phyloP scores from a whole-genome alignment of 2,113 vertebrate genomes.

The Bucco capensis region DNA sequence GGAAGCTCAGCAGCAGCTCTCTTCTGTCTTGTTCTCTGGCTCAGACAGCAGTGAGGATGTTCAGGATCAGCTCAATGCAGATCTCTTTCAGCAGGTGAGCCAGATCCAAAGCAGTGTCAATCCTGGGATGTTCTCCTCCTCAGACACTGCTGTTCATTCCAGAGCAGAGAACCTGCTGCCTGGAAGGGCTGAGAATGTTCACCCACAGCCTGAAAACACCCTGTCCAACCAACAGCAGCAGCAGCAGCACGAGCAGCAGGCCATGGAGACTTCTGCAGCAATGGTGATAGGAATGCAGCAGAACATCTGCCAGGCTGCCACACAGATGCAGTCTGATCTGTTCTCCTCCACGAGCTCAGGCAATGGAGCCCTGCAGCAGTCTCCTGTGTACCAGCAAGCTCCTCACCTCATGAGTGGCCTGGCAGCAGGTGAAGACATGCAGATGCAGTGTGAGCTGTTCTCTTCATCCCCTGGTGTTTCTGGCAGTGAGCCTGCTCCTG shows the following conservation, averaged over 20 bases:
- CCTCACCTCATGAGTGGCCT: constrained; percentile 75
- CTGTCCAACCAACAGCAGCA: constrained; percentile 82
- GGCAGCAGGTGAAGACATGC: constrained; percentile 77
- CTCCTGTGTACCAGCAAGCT: constrained; percentile 76
- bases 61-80: constrained; percentile 79
- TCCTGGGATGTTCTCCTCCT: constrained; percentile 74
- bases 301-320: constrained; percentile 76
- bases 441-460: constrained; percentile 91
- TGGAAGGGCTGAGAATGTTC: constrained; percentile 74
- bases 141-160: constrained; percentile 72
- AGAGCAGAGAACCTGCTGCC: constrained; percentile 75
- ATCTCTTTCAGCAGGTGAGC: constrained; percentile 81
- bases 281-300: constrained; percentile 83
- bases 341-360: constrained; percentile 80
- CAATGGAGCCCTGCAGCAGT: constrained; percentile 75
- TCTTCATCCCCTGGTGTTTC: constrained; percentile 75
- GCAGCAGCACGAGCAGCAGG: constrained; percentile 85
- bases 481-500: constrained; percentile 70
- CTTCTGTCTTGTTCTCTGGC: constrained; percentile 80
- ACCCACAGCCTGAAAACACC: constrained; percentile 77
- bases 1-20: constrained; percentile 81
- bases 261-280: constrained; percentile 81
- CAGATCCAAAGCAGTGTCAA: constrained; percentile 75
- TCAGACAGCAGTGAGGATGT: constrained; percentile 75
- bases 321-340: constrained; percentile 81